Evolutionary conservation across 2,888 invertebrate species (phyloP).

Genomic region (Formica aserva): DNA sequence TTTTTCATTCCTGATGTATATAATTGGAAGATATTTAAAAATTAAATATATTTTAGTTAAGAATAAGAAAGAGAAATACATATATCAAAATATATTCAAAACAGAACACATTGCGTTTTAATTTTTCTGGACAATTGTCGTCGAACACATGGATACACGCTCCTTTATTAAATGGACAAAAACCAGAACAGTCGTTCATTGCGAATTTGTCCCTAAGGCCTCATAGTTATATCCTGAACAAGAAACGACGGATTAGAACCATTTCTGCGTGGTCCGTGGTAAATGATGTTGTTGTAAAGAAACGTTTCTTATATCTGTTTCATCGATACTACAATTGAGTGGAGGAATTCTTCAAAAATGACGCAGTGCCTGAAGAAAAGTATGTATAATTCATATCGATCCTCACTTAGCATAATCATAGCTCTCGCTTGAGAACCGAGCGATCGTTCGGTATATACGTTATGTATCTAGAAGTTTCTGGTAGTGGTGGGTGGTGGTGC

Average conservation of each 20-base stretch:
- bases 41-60: background rate
- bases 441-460: background rate
- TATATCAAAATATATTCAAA: background rate
- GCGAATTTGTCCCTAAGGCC: slow-evolving; percentile 37
- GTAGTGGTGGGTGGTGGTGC: slow-evolving; percentile 62
- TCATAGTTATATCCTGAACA: slow-evolving; percentile 33
- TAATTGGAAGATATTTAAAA: background rate
- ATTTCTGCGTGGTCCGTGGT: slow-evolving; percentile 59
- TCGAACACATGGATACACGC: background rate
- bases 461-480: slow-evolving; percentile 48
- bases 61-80: background rate
- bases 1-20: background rate
- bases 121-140: background rate
- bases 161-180: slow-evolving; percentile 42
- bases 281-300: slow-evolving; percentile 60
- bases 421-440: slow-evolving; percentile 23
- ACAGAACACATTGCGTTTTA: background rate
- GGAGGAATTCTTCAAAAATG: slow-evolving; percentile 59
- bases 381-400: slow-evolving; percentile 51
- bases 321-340: slow-evolving; percentile 2
- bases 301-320: slow-evolving; percentile 17
- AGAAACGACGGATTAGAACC: slow-evolving; percentile 65
- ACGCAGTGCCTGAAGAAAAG: slow-evolving; percentile 68
- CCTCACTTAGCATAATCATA: slow-evolving; percentile 12
- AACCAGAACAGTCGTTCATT: background rate